These are phyloP conservation scores for Tiphia femorata DNA, from an alignment of 2,888 invertebrate species.

Conservation along the genomic window DNA sequence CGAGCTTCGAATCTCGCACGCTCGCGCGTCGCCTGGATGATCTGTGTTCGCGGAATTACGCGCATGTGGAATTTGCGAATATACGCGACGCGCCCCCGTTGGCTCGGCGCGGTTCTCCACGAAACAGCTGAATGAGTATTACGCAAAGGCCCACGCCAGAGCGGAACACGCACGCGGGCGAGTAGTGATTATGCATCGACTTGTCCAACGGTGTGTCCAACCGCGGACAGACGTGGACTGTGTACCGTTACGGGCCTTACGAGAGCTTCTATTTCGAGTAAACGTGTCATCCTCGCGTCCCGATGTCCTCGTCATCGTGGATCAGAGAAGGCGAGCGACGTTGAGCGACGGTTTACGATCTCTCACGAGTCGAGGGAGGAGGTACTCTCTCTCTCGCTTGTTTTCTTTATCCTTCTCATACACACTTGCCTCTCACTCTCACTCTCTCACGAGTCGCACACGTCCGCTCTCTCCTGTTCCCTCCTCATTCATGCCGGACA, in stretches of 20 bases:
- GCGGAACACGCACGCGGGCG: too few species aligned
- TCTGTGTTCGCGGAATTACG: too few species aligned
- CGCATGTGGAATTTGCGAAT: too few species aligned
- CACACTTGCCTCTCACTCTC: not conserved
- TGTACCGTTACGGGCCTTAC: slow-evolving; percentile 41
- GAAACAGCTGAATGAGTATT: not conserved
- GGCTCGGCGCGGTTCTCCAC: not conserved
- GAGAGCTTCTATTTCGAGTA: slow-evolving; percentile 46
- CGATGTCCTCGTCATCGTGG: slow-evolving; percentile 7
- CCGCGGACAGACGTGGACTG: slow-evolving; percentile 19
- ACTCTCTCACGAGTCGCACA: not conserved
- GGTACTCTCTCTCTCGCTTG: not conserved
- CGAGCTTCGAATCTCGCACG: too few species aligned
- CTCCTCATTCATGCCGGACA: slow-evolving; percentile 48
- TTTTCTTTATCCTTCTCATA: not conserved
- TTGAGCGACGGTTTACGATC: slow-evolving; percentile 28
- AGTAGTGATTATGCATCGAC: slow-evolving; percentile 18
- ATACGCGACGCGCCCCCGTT: not conserved
- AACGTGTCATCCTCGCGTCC: slow-evolving; percentile 40
- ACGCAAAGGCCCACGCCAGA: slow-evolving; percentile 8
- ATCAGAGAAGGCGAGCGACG: slow-evolving; percentile 9
- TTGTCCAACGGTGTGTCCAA: slow-evolving; percentile 7
- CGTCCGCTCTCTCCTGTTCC: slow-evolving; percentile 9
- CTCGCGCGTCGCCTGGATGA: too few species aligned
- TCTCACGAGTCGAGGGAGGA: slow-evolving; percentile 11